phyloP scores from a whole-genome alignment of 2,113 vertebrate species.

The Narcine bancroftii region DNA sequence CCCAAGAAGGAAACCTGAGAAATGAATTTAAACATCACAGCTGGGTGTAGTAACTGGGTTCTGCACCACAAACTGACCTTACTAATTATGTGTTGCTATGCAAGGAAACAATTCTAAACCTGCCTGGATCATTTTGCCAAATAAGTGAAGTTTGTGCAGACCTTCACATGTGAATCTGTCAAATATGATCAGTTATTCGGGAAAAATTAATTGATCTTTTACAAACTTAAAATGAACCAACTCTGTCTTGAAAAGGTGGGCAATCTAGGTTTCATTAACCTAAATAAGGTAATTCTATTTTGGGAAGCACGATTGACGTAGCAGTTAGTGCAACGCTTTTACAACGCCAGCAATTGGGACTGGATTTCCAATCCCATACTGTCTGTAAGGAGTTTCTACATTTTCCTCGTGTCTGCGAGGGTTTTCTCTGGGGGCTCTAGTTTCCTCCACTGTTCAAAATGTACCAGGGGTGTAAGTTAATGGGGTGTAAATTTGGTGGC shows the following conservation, averaged over 20 bases:
- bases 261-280: neutral
- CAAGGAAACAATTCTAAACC: neutral
- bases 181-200: neutral
- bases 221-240: neutral
- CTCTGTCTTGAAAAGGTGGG: neutral
- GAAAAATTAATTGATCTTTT: conserved; percentile 17
- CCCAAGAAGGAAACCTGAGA: conserved; percentile 28
- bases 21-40: conserved; percentile 18
- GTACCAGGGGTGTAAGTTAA: no score
- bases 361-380: no score
- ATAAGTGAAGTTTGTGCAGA: conserved; percentile 2
- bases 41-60: conserved; percentile 11
- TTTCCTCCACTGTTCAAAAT: no score
- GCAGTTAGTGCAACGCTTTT: no score
- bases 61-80: conserved; percentile 30
- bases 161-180: neutral
- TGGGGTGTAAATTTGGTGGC: no score
- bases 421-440: no score
- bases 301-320: no score
- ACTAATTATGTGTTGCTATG: neutral
- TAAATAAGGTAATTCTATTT: neutral
- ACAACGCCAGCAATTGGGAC: no score
- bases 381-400: no score
- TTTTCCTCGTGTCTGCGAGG: no score
- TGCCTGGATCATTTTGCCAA: conserved; percentile 20